Percentiles rank a stretch among this genome's conserved stretches.
Evolutionary conservation across 1,140 invertebrate species (phyloP).

Genomic region (Drosophila pectinifera): DNA sequence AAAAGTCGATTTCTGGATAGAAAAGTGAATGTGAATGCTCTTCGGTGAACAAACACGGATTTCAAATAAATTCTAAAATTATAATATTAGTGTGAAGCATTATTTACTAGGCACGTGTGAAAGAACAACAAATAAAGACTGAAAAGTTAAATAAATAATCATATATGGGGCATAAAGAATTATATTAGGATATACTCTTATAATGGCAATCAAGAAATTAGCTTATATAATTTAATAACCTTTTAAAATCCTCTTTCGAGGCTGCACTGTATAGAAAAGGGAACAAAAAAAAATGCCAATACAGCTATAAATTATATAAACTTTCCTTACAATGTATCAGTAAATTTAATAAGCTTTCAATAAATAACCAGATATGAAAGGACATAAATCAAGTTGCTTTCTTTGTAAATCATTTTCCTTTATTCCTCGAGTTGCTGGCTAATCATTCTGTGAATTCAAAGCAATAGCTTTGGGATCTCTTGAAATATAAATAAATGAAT

Average conservation of each 20-base stretch:
- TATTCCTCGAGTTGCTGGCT: background rate
- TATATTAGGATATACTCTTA: too few species aligned
- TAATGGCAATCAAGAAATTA: too few species aligned
- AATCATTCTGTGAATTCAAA: background rate
- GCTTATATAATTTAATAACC: too few species aligned
- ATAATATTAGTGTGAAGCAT: background rate
- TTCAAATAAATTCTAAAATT: background rate
- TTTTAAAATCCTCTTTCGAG: too few species aligned
- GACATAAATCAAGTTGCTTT: background rate
- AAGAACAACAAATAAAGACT: background rate
- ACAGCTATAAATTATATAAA: background rate
- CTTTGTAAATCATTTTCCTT: background rate
- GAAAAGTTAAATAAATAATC: too few species aligned
- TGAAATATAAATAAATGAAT: background rate
- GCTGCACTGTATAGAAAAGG: background rate
- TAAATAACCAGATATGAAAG: constrained; percentile 6
- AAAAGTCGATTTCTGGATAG: constrained; percentile 16
- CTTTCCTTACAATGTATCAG: background rate
- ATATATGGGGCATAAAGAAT: too few species aligned
- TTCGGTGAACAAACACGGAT: background rate
- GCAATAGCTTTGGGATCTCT: too few species aligned
- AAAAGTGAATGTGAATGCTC: constrained; percentile 20
- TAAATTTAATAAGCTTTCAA: constrained; percentile 5
- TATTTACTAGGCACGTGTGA: background rate
- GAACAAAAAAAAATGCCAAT: background rate